Percentiles rank a stretch among this genome's conserved stretches.
phyloP scores from a whole-genome alignment of 2,888 invertebrate genomes.

The Polylopha cassiicola region DNA sequence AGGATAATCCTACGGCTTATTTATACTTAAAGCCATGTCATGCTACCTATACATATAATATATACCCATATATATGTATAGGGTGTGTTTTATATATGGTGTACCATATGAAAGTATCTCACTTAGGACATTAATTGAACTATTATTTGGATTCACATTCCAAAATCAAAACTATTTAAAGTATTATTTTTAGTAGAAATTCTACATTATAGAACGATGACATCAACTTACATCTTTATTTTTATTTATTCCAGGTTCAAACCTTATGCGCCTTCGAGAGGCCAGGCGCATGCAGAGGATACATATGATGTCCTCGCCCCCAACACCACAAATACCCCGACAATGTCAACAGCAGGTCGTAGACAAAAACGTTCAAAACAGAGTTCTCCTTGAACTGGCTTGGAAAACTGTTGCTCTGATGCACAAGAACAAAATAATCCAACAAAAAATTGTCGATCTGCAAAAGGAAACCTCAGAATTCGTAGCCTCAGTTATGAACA shows the following conservation, averaged over 20 bases:
- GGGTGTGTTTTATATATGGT: no score
- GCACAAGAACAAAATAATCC: conserved; percentile 78
- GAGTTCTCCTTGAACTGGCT: conserved; percentile 78
- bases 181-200: no score
- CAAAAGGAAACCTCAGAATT: conserved; percentile 80
- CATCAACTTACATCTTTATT: no score
- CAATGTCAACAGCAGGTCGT: conserved; percentile 28
- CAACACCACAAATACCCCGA: conserved; percentile 13
- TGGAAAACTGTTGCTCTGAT: conserved; percentile 80
- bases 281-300: conserved; percentile 55
- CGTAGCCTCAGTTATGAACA: conserved; percentile 76
- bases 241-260: conserved; percentile 53
- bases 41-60: no score
- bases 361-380: conserved; percentile 53
- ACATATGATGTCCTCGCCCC: conserved; percentile 40
- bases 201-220: no score
- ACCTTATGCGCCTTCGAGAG: conserved; percentile 52
- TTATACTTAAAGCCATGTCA: no score
- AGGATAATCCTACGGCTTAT: no score
- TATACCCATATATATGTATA: no score
- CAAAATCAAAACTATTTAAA: no score
- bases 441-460: conserved; percentile 77
- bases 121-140: no score
- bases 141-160: no score
- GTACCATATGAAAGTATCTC: no score